Evolutionary conservation across 2,797 vertebrate genomes (phyloP).

Genomic region (Hydrocynus forskahlii): DNA sequence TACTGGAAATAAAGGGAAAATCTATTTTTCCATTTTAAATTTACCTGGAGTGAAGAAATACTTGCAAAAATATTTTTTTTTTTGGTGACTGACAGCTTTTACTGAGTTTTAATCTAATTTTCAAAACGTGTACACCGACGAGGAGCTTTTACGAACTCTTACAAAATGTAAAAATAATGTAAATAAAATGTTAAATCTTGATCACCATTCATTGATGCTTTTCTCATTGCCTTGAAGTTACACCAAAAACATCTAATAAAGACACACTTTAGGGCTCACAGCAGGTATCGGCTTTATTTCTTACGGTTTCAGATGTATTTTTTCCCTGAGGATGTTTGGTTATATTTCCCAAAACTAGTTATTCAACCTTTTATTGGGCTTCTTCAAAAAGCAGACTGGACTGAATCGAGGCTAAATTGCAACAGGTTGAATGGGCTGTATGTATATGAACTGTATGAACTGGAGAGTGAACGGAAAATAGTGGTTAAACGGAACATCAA

Average conservation of each 20-base stretch:
- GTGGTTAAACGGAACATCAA: too few relatives aligned
- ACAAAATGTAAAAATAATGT: neutral
- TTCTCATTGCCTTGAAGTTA: neutral
- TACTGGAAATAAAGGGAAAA: conserved; percentile 37
- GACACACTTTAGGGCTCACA: neutral
- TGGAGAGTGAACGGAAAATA: too few relatives aligned
- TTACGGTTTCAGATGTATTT: too few relatives aligned
- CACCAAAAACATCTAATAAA: neutral
- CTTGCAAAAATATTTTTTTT: conserved; percentile 41
- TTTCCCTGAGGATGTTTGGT: too few relatives aligned
- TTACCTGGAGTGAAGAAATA: conserved; percentile 16
- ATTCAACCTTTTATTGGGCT: too few relatives aligned
- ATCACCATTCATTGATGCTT: neutral
- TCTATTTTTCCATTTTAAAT: conserved; percentile 28
- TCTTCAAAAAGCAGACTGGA: too few relatives aligned
- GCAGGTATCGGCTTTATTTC: neutral
- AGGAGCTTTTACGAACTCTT: conserved; percentile 4
- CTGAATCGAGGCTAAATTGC: too few relatives aligned
- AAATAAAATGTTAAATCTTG: conserved; percentile 24
- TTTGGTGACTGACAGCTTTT: conserved; percentile 28
- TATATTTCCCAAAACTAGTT: too few relatives aligned
- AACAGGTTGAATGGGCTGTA: too few relatives aligned
- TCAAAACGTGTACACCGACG: conserved; percentile 3
- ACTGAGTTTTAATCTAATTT: neutral
- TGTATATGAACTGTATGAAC: too few relatives aligned